Percentiles rank a stretch among this genome's conserved stretches.
phyloP scores from a whole-genome alignment of 2,888 invertebrate species.

The Noctua pronuba region DNA sequence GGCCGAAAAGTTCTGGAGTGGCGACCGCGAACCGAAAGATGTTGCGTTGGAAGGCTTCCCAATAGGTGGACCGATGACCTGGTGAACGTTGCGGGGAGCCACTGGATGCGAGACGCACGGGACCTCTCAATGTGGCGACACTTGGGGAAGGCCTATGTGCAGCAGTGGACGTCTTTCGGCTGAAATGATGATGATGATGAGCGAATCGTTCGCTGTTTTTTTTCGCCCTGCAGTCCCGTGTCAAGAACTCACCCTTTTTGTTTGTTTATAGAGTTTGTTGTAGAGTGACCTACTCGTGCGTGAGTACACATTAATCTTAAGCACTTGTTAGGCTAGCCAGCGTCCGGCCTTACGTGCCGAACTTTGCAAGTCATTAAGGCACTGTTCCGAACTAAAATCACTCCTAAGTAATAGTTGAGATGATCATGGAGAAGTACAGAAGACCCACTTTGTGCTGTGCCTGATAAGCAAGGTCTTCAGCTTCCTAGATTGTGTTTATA shows the following conservation, averaged over 20 bases:
- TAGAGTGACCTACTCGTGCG: constrained; percentile 15
- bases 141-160: too few relatives aligned
- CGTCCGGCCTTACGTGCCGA: constrained; percentile 49
- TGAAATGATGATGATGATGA: too few relatives aligned
- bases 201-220: background rate
- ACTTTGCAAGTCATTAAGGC: constrained; percentile 66
- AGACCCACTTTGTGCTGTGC: constrained; percentile 21
- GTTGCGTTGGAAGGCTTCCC: too few relatives aligned
- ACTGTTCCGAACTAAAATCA: constrained; percentile 62
- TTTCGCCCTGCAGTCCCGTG: background rate
- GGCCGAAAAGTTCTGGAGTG: too few relatives aligned
- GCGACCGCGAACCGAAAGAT: too few relatives aligned
- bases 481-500: background rate
- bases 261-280: constrained; percentile 1
- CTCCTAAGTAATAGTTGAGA: constrained; percentile 63
- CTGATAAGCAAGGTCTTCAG: background rate
- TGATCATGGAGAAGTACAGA: constrained; percentile 6
- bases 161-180: too few relatives aligned
- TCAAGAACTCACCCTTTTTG: background rate
- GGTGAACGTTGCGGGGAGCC: too few relatives aligned
- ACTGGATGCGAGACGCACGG: too few relatives aligned
- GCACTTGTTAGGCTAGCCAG: constrained; percentile 55
- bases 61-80: too few relatives aligned
- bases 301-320: constrained; percentile 58
- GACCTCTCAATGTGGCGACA: too few relatives aligned